phyloP scores from a whole-genome alignment of 2,113 vertebrate species.

The Plotosus lineatus region DNA sequence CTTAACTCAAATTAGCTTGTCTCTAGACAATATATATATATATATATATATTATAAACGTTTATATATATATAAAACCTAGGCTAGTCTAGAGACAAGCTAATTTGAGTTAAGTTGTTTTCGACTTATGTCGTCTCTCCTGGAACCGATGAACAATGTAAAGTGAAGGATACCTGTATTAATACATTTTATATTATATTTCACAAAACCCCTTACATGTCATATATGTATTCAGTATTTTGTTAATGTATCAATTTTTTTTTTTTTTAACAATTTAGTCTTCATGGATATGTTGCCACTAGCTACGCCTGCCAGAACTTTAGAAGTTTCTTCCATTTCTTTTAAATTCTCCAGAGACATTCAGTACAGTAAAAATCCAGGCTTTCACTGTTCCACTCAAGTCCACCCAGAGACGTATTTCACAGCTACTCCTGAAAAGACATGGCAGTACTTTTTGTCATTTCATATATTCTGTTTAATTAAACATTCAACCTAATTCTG shows the following conservation, averaged over 20 bases:
- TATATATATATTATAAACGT: too few relatives aligned
- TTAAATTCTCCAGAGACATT: background rate
- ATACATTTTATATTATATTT: too few relatives aligned
- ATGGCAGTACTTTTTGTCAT: background rate
- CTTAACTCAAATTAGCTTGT: too few relatives aligned
- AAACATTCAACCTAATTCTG: background rate
- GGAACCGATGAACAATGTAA: too few relatives aligned
- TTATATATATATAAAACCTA: too few relatives aligned
- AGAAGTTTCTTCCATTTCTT: background rate
- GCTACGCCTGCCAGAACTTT: background rate
- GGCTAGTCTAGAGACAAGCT: too few relatives aligned
- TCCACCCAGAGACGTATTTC: background rate
- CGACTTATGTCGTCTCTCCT: too few relatives aligned
- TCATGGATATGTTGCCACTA: background rate
- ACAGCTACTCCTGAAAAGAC: background rate
- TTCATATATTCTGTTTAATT: background rate
- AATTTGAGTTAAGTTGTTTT: too few relatives aligned
- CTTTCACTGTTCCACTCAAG: background rate
- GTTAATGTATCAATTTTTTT: background rate
- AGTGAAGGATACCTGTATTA: too few relatives aligned
- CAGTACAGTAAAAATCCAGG: background rate
- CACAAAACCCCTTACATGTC: too few relatives aligned
- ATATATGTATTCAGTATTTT: background rate
- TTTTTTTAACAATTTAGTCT: background rate
- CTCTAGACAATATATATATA: too few relatives aligned